Conservation (phyloP, 2,888 invertebrate species). For the Germaria angustata region DNA sequence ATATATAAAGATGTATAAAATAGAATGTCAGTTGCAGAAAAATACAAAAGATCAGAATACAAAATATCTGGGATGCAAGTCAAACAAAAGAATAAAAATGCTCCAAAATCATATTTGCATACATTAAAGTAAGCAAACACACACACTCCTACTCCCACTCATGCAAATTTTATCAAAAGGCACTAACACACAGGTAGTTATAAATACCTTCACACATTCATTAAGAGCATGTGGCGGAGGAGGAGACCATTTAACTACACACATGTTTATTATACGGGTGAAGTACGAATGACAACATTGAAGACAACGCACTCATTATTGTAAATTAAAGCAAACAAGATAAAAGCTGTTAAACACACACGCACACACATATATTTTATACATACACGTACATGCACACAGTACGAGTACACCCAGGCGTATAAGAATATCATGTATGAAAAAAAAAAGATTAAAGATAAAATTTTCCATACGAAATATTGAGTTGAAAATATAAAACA, state of each 20-base stretch:
- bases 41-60: slow-evolving; percentile 24
- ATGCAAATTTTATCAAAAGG: background rate
- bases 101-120: slow-evolving; percentile 30
- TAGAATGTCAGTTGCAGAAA: slow-evolving; percentile 30
- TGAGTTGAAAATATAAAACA: background rate
- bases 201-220: background rate
- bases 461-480: slow-evolving; percentile 9
- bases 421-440: background rate
- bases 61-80: background rate
- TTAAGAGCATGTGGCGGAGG: background rate
- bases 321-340: slow-evolving; percentile 40
- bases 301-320: slow-evolving; percentile 46
- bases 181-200: background rate
- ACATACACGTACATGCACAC: background rate
- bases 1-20: background rate
- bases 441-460: slow-evolving; percentile 8
- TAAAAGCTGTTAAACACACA: background rate
- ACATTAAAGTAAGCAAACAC: slow-evolving; percentile 5
- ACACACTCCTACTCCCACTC: background rate
- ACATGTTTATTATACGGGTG: slow-evolving; percentile 34
- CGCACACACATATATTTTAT: background rate
- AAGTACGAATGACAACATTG: slow-evolving; percentile 28
- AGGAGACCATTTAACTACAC: background rate
- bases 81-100: slow-evolving; percentile 14
- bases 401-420: background rate